Conservation (phyloP, 2,113 vertebrate species). For the Paradoxurus hermaphroditus region DNA sequence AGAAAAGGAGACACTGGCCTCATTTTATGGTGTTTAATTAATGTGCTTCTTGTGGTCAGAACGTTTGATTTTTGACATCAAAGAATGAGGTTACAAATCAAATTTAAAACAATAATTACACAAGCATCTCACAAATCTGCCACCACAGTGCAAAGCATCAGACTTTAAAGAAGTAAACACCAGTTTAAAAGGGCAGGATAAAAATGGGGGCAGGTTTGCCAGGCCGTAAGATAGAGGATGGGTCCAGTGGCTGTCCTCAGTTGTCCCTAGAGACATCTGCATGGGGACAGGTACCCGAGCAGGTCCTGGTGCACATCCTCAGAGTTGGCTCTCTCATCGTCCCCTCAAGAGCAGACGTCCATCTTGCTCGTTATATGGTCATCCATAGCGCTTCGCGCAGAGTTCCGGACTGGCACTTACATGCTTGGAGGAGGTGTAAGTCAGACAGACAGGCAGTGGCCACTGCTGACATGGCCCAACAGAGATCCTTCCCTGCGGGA, state of each 20-base stretch:
- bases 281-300: not conserved
- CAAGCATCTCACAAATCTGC: not conserved
- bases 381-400: accelerated
- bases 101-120: not conserved
- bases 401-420: not conserved
- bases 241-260: not conserved
- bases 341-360: not conserved
- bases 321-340: not conserved
- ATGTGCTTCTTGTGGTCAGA: not conserved
- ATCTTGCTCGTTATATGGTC: not conserved
- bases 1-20: not conserved
- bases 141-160: not conserved
- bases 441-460: not conserved
- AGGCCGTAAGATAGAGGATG: accelerated
- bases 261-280: too few relatives aligned
- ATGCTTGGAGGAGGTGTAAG: not conserved
- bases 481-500: not conserved
- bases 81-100: not conserved
- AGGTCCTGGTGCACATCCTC: not conserved
- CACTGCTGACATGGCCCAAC: too few relatives aligned
- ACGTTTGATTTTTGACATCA: not conserved
- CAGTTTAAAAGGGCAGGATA: not conserved
- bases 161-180: not conserved
- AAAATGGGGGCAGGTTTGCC: not conserved
- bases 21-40: not conserved